Base-by-base conservation (phyloP, 2,113 vertebrate genomes). In the Choloepus hoffmanni region DNA sequence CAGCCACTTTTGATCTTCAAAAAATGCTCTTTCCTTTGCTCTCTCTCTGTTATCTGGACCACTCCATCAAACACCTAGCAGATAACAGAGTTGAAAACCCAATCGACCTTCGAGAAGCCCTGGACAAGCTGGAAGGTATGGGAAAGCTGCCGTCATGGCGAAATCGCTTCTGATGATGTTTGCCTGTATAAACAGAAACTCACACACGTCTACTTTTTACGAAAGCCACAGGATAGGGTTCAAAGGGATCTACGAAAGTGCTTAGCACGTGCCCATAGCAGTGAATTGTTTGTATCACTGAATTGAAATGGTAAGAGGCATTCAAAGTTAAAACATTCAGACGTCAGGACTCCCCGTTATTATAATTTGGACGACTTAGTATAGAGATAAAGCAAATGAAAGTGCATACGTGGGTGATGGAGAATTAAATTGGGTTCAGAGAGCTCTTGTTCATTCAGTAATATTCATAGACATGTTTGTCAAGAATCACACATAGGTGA, bases 61-160 rank as follows among this genome's bases (percentile, higher is more conserved):
- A 98, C 98, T 99, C 99, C 99, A 99, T 99, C 99, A 99, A 98
- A 99, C 98, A 98, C 96, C 98, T 97, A 40, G 74, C 98, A 98
- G 99, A 99, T 99, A 99, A 99, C 98, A 98, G 98, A 98, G 98
- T 97, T 98, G 98, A 99, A 99, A 99, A 99, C 99, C 98, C 99
- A 99, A 98, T 99, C 98, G 99, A 99, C 99, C 99, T 99, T 99
- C 99, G 98, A 98, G 98, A 95, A 98, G 98, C 98, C 98, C 98
- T 98, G 98, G 98, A 98, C 98, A 98, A 98, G 97, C 96, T 96
- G 97, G 97, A 98, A 98, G 97, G 98, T 98, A 89, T 96, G 98
- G 98, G 98, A 98, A 99, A 98, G 96, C 98, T 98, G 98, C 98
- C 98, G 88, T 97, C 97, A 94, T 95, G 94, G 97, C 72, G 78